Percentiles rank a stretch among this genome's conserved stretches.
Conservation (phyloP, 2,888 invertebrate genomes). For the Limnephilus lunatus region DNA sequence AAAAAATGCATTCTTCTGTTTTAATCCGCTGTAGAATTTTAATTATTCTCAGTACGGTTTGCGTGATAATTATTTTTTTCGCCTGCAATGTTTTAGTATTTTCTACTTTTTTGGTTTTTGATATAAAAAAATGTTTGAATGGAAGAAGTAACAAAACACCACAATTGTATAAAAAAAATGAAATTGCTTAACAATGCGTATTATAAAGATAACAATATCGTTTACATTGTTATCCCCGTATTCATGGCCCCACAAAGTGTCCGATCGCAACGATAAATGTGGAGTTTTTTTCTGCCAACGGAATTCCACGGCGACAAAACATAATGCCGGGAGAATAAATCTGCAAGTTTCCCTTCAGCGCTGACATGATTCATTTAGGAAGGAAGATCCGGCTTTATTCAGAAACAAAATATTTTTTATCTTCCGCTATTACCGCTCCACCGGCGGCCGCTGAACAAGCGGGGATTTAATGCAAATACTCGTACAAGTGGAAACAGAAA, state of each 20-base stretch:
- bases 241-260: conserved; percentile 27
- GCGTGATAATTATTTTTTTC: neutral
- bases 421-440: conserved; percentile 34
- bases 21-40: neutral
- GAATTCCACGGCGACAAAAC: conserved; percentile 49
- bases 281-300: conserved; percentile 36
- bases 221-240: conserved; percentile 10
- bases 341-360: conserved; percentile 59
- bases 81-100: neutral
- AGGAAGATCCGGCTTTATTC: conserved; percentile 56
- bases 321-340: conserved; percentile 55
- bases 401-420: conserved; percentile 54
- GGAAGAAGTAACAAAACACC: neutral
- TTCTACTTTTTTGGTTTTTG: neutral
- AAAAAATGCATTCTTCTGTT: neutral
- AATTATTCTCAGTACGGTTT: neutral
- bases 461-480: conserved; percentile 38
- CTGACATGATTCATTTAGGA: conserved; percentile 60
- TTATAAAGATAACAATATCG: conserved; percentile 22
- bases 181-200: conserved; percentile 3
- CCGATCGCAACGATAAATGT: conserved; percentile 40
- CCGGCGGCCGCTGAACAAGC: neutral
- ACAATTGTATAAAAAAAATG: neutral
- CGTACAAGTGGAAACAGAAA: conserved; percentile 9
- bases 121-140: neutral